These are phyloP conservation scores for Brevipalpus yothersi DNA, from an alignment of 1,140 invertebrate species.

Conservation along the genomic window DNA sequence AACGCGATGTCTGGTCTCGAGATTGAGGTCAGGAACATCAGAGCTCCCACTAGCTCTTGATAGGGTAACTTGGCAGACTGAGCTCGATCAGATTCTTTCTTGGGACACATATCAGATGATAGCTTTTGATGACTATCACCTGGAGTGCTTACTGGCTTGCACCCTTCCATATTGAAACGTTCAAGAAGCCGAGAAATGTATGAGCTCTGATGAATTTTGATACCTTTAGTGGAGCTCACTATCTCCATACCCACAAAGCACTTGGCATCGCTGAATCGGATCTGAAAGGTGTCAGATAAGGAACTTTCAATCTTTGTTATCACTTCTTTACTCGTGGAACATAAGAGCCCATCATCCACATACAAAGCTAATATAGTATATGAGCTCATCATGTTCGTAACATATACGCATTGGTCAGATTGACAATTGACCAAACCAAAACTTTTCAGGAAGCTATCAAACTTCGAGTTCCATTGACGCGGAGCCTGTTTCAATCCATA, in stretches of 20 bases:
- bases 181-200: constrained; percentile 9
- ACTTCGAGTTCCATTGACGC: constrained; percentile 18
- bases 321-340: not conserved
- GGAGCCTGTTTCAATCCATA: constrained; percentile 23
- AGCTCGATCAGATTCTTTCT: not conserved
- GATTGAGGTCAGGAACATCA: constrained; percentile 20
- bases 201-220: constrained; percentile 4
- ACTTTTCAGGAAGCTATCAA: constrained; percentile 4
- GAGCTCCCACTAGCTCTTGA: constrained; percentile 10
- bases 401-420: constrained; percentile 6
- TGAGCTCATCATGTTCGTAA: not conserved
- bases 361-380: constrained; percentile 8
- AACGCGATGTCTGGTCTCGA: constrained; percentile 24
- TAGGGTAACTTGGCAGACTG: constrained; percentile 10
- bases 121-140: not conserved
- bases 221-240: not conserved
- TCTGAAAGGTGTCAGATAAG: not conserved
- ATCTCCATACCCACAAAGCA: constrained; percentile 12
- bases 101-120: too few species aligned
- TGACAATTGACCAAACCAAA: constrained; percentile 2
- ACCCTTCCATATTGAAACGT: constrained; percentile 16
- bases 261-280: not conserved
- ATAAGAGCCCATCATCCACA: constrained; percentile 13
- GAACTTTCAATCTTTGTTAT: not conserved
- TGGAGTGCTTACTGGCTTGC: constrained; percentile 14